Percentiles rank a stretch among this genome's conserved stretches.
Conservation (phyloP, 2,113 vertebrate species). For the Girardinichthys multiradiatus region DNA sequence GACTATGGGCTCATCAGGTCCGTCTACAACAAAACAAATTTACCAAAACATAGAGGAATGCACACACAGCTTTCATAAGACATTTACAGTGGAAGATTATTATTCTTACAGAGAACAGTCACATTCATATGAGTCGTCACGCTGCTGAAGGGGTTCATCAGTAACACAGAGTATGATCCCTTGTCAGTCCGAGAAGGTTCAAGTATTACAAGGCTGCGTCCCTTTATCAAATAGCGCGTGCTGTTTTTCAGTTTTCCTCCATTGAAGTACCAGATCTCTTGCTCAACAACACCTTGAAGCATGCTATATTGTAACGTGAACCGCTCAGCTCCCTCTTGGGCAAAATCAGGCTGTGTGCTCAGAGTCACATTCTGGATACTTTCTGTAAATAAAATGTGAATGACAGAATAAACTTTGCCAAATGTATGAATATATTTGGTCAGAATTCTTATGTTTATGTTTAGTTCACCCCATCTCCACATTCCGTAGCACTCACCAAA, state of each 20-base stretch:
- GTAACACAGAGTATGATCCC: slow-evolving; percentile 61
- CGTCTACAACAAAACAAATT: slow-evolving; percentile 62
- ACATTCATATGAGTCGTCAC: slow-evolving; percentile 27
- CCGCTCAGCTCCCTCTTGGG: slow-evolving; percentile 51
- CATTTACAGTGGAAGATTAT: neutral
- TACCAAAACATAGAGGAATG: neutral
- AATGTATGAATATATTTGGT: neutral
- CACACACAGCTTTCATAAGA: neutral
- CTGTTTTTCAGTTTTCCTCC: slow-evolving; percentile 31
- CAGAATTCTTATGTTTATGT: neutral
- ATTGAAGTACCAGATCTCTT: slow-evolving; percentile 66
- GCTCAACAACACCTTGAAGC: slow-evolving; percentile 53
- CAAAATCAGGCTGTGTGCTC: neutral
- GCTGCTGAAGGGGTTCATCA: slow-evolving; percentile 75
- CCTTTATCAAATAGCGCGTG: slow-evolving; percentile 51
- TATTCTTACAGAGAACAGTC: slow-evolving; percentile 72
- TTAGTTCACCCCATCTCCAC: neutral
- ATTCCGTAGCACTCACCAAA: slow-evolving; percentile 68
- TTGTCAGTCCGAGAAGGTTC: slow-evolving; percentile 53
- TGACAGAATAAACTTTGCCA: neutral
- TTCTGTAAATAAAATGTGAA: slow-evolving; percentile 53
- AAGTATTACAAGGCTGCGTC: slow-evolving; percentile 57
- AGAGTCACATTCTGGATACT: slow-evolving; percentile 53
- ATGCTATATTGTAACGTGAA: slow-evolving; percentile 62
- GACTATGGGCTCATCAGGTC: slow-evolving; percentile 73